Conservation (phyloP, 2,797 vertebrate species). For the Sciurus vulgaris region DNA sequence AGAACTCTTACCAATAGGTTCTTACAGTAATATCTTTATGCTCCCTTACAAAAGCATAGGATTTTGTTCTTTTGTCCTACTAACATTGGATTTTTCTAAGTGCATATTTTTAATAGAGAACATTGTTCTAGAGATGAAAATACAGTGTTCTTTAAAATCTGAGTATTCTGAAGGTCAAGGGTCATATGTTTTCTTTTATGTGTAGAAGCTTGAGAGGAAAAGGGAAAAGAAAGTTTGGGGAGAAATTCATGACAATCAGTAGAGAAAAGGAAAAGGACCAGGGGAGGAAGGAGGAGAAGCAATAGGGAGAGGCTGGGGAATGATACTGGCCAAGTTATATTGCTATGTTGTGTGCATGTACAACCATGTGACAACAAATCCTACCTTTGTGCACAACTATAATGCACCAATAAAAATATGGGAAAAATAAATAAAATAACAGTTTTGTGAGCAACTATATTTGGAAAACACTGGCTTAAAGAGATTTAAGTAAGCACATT, state of each 20-base stretch:
- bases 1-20: neutral
- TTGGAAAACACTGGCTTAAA: neutral
- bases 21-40: neutral
- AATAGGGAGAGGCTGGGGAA: no score
- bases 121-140: neutral
- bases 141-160: neutral
- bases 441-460: neutral
- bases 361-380: no score
- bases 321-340: no score
- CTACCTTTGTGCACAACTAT: no score
- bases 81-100: neutral
- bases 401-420: no score
- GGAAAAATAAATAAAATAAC: neutral
- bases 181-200: no score
- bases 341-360: no score
- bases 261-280: no score
- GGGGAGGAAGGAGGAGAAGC: no score
- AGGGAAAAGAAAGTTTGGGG: no score
- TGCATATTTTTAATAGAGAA: conserved; percentile 22
- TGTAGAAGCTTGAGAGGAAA: no score
- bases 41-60: neutral
- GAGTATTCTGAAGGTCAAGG: neutral
- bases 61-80: neutral
- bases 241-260: no score
- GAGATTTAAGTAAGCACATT: neutral